Evolutionary conservation across 2,113 vertebrate genomes (phyloP).

Genomic region (Gavialis gangeticus): DNA sequence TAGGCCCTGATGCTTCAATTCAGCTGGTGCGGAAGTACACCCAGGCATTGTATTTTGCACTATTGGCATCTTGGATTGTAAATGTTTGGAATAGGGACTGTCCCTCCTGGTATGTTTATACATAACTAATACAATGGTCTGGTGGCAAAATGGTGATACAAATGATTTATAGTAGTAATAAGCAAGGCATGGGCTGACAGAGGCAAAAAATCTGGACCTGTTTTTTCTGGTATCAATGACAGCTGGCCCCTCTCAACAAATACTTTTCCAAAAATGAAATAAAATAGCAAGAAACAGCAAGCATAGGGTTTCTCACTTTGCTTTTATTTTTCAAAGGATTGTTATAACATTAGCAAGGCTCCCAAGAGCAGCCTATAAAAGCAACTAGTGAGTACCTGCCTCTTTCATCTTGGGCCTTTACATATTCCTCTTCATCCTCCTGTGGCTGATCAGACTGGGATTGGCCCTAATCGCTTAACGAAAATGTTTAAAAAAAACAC

Average conservation of each 20-base stretch:
- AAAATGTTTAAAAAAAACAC: too few species aligned
- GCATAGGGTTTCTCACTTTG: too few species aligned
- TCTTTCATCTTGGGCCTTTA: too few species aligned
- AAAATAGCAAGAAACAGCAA: background rate
- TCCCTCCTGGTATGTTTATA: background rate
- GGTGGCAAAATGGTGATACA: background rate
- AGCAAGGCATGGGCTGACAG: background rate
- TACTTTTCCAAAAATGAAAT: background rate
- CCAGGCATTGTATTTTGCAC: background rate
- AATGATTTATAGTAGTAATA: background rate
- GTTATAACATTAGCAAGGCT: too few species aligned
- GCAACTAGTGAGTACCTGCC: too few species aligned
- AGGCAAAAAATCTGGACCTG: background rate
- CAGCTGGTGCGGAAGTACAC: background rate
- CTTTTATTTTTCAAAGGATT: background rate
- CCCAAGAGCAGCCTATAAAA: too few species aligned
- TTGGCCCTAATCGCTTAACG: too few species aligned
- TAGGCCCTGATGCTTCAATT: background rate
- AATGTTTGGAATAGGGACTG: background rate
- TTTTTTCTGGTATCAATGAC: background rate
- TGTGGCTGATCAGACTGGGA: too few species aligned
- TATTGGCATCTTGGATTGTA: background rate
- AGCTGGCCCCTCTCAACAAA: background rate
- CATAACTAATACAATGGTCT: background rate
- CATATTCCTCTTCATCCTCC: too few species aligned